Evolutionary conservation across 2,113 vertebrate species (phyloP).

Genomic region (Poeciliopsis turrubarensis): DNA sequence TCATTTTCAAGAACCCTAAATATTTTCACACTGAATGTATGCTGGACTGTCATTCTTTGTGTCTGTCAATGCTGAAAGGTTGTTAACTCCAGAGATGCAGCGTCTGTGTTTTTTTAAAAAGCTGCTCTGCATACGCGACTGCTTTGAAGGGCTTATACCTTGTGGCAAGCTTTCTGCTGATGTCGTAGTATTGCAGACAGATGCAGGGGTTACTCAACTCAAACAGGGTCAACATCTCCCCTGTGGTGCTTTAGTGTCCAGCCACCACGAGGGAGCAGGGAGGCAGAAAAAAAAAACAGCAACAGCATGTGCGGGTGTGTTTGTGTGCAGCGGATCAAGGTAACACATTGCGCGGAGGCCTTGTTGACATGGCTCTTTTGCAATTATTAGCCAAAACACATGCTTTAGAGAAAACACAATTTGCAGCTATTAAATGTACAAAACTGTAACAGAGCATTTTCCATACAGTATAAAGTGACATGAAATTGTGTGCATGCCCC

Average conservation of each 20-base stretch:
- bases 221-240: conserved; percentile 76
- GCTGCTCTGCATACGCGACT: conserved; percentile 53
- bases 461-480: not conserved
- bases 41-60: not conserved
- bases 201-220: conserved; percentile 62
- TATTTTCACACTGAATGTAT: conserved; percentile 26
- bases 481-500: conserved; percentile 2
- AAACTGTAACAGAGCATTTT: conserved; percentile 11
- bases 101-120: conserved; percentile 46
- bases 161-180: conserved; percentile 63
- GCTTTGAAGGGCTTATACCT: conserved; percentile 49
- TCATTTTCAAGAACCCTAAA: conserved; percentile 2
- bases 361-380: conserved; percentile 13
- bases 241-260: conserved; percentile 64
- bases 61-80: not conserved
- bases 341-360: conserved; percentile 4
- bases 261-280: conserved; percentile 35
- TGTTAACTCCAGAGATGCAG: conserved; percentile 33
- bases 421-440: conserved; percentile 9
- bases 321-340: conserved; percentile 13
- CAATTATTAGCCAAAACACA: conserved; percentile 23
- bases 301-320: not conserved
- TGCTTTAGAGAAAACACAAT: conserved; percentile 11
- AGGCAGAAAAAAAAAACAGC: not conserved
- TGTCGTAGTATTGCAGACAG: conserved; percentile 60